Base-by-base conservation (phyloP, 2,113 vertebrate genomes). In the Oreochromis aureus region DNA sequence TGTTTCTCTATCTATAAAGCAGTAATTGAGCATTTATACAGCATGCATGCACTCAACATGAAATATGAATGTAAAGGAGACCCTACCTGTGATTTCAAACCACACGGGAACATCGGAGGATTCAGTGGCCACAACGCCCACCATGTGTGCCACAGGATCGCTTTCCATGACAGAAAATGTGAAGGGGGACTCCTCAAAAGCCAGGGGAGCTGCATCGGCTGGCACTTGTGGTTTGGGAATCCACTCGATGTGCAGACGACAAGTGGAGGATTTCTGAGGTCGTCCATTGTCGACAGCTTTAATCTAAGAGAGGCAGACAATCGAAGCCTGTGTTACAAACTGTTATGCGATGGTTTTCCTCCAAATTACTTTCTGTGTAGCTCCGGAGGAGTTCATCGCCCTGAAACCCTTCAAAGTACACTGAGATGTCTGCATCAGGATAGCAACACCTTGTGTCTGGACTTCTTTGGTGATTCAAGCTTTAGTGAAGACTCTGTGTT, bases 261-360 rank as follows among this genome's bases (percentile, higher is more conserved):
- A 98, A 34, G 96, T 97, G 39, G 99, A 98, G 2, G 97, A 98
- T 83, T 98, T 99, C 94, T 99, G 98, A 86, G 99, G 98, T 2
- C 98, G 98, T 5, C 99, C 99, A 27, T 99, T 99, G 95, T 99
- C 99, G 78, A 99, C 97, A 11, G 98, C 99, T 96, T 99, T 99
- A 91, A 99, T 99, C 99, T 99, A 91, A 61, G 59, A 73, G 73
- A 55, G 48, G 54, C 12, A 32, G 36, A 34, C 55, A 83, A 73
- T 32, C 13, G 56, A 41, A 41, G 66, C 59, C 32, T 39, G 54
- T 80, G 87, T 86, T 59, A 84, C 15, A 53, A 63, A 3, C 10
- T 6, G 61, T 88, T 80, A 36, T 8, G 41, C 39, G 73, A 76
- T 53, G 19, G 36, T 71, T 61, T 27, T 41, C 19, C 24, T 63